Percentiles rank a stretch among this genome's conserved stretches.
Conservation (phyloP, 2,888 invertebrate genomes). For the Masnerella sp. region DNA sequence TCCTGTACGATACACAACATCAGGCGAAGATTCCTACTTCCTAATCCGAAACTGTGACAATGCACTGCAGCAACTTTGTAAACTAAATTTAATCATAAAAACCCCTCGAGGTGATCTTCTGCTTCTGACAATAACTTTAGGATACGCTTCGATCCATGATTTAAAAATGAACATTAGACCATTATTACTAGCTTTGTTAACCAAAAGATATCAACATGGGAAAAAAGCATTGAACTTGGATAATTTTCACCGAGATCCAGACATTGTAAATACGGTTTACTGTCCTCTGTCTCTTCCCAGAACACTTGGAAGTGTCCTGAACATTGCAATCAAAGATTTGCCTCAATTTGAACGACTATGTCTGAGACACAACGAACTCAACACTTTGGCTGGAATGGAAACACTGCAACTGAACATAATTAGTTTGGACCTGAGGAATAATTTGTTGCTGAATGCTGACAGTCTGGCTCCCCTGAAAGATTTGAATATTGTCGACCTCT, state of each 20-base stretch:
- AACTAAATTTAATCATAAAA: slow-evolving; percentile 76
- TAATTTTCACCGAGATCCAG: slow-evolving; percentile 77
- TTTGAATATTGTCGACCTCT: slow-evolving; percentile 79
- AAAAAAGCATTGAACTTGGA: slow-evolving; percentile 75
- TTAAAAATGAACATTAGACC: slow-evolving; percentile 78
- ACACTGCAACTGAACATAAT: slow-evolving; percentile 64
- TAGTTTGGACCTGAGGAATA: slow-evolving; percentile 72
- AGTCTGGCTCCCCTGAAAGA: slow-evolving; percentile 71
- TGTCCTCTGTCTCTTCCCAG: slow-evolving; percentile 79
- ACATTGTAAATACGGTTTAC: slow-evolving; percentile 73
- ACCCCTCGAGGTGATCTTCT: slow-evolving; percentile 67
- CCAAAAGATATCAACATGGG: slow-evolving; percentile 72
- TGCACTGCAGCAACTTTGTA: slow-evolving; percentile 78
- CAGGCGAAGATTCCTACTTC: slow-evolving; percentile 75
- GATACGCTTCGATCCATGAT: slow-evolving; percentile 77
- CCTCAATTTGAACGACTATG: slow-evolving; percentile 67
- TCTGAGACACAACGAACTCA: slow-evolving; percentile 69
- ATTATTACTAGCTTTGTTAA: slow-evolving; percentile 74
- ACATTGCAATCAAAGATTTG: slow-evolving; percentile 67
- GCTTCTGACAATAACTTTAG: slow-evolving; percentile 75
- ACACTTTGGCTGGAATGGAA: slow-evolving; percentile 63
- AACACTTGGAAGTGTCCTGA: slow-evolving; percentile 78
- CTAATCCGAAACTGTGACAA: slow-evolving; percentile 78
- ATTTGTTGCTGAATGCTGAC: slow-evolving; percentile 69
- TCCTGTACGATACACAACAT: slow-evolving; percentile 77